These are phyloP conservation scores for Botia almorhae DNA, from an alignment of 2,797 vertebrate species.

Conservation along the genomic window DNA sequence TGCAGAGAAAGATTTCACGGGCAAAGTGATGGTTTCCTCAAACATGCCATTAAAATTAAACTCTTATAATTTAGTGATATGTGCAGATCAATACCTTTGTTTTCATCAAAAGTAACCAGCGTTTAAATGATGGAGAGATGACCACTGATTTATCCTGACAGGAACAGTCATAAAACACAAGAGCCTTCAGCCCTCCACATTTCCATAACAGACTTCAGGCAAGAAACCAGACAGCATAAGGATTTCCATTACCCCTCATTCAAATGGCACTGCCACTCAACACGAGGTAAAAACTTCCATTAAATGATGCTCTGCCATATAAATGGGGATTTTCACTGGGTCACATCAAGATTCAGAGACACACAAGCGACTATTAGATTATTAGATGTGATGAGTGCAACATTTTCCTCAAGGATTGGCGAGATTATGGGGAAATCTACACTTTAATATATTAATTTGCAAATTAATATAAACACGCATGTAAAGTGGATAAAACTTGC, in stretches of 20 bases:
- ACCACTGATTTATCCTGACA: slow-evolving; percentile 44
- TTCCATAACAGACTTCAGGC: slow-evolving; percentile 72
- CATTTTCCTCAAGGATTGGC: neutral
- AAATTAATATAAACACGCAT: slow-evolving; percentile 37
- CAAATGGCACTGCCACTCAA: slow-evolving; percentile 63
- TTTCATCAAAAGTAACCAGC: neutral
- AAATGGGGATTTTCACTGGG: slow-evolving; percentile 15
- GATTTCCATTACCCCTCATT: slow-evolving; percentile 71
- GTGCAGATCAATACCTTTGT: slow-evolving; percentile 3
- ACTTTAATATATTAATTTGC: slow-evolving; percentile 32
- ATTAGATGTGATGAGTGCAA: neutral
- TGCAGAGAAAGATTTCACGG: neutral
- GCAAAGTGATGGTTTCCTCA: neutral
- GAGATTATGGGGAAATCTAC: slow-evolving; percentile 1
- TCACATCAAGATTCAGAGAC: neutral
- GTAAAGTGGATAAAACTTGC: neutral
- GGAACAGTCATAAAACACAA: slow-evolving; percentile 65
- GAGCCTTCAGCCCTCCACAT: slow-evolving; percentile 60
- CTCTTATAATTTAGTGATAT: neutral
- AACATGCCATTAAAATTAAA: too few relatives aligned
- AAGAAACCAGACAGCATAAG: slow-evolving; percentile 35
- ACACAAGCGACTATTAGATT: neutral
- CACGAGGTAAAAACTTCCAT: slow-evolving; percentile 19
- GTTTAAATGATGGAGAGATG: neutral
- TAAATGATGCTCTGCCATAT: slow-evolving; percentile 9